Evolutionary conservation across 1,140 invertebrate species (phyloP), one percentile per base, ranked within the genome.

Genomic region (Drosophila rhopaloa): DNA sequence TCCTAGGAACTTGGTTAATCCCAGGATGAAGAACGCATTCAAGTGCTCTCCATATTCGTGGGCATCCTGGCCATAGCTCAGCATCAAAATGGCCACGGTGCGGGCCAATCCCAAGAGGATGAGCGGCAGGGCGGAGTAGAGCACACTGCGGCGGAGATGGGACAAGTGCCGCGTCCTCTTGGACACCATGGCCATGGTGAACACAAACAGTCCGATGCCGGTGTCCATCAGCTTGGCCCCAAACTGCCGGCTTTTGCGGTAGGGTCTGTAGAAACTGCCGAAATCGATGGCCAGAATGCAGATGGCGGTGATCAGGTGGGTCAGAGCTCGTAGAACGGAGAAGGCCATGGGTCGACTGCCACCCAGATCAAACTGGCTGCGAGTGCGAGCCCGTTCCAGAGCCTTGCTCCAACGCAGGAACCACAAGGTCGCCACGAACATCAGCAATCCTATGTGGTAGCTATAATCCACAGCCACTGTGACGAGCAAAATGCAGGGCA

Each of bases 11-110:
- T 97, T 98, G 14, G 97, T 95, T 50, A 96, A 93, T n/a, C 96
- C 97, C 35, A 99, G 92, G 3, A 98, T 99, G 62, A 98, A 95
- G 84, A 99, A 99, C 91, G 99, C 99, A 92, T 99, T 99, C 97
- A 98, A 98, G 93, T 99, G 98, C 8, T 96, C 93, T 0, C 98
- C 98, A 94, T 99, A 99, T 90, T 99, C 98, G 13, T 96, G 95
- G 0, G 97, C 94, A 92, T 98, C 96, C 85, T 96, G 95, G 50
- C 98, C 96, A 93, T 99, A 99, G 54, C 96, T 94, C 2, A 95
- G 85, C 55, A 94, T 88, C 86, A 95, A 94, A 4, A 96, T 93
- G 6, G 94, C 91, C 7, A 95, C 47, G 53, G 94, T 95, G 79
- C 98, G 94, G 0, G 93, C 91, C 5, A 97, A 55, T 9, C 98